These are phyloP conservation scores for Diplodus puntazzo DNA, from an alignment of 2,797 vertebrate species.

Conservation along the genomic window DNA sequence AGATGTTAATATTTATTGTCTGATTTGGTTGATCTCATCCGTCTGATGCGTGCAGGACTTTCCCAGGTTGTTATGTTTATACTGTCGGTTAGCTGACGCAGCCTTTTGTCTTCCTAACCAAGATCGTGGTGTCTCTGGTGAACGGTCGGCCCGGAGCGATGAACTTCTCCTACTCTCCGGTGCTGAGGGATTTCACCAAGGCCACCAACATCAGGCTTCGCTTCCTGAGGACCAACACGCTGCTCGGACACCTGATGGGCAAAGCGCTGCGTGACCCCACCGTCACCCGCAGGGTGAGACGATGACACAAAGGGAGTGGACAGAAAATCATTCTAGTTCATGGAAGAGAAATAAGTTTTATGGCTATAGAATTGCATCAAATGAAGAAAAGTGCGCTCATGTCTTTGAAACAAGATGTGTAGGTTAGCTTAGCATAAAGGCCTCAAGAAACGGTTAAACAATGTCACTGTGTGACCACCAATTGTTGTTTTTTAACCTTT, in stretches of 20 bases:
- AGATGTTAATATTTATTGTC: not conserved
- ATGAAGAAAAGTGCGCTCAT: too few relatives aligned
- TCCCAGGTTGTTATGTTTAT: not conserved
- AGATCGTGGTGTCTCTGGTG: slow-evolving; percentile 96
- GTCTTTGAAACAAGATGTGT: too few relatives aligned
- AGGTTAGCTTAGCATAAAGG: not conserved
- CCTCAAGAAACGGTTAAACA: too few relatives aligned
- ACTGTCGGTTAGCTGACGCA: not conserved
- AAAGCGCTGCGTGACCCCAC: slow-evolving; percentile 96
- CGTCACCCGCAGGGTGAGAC: slow-evolving; percentile 93
- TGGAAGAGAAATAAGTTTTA: too few relatives aligned
- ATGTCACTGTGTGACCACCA: too few relatives aligned
- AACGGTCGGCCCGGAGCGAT: slow-evolving; percentile 95
- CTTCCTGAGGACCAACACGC: slow-evolving; percentile 95
- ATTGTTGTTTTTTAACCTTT: too few relatives aligned
- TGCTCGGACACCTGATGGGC: slow-evolving; percentile 97
- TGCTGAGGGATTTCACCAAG: slow-evolving; percentile 95
- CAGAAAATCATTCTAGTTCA: too few relatives aligned
- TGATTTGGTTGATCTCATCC: not conserved
- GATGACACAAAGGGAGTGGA: too few relatives aligned
- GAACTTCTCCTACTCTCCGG: slow-evolving; percentile 97
- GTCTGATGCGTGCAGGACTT: not conserved
- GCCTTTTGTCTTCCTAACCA: not conserved
- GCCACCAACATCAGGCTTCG: slow-evolving; percentile 95
- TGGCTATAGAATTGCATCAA: too few relatives aligned